These are phyloP conservation scores for Cromileptes altivelis DNA, from an alignment of 2,113 vertebrate species.

Conservation along the genomic window DNA sequence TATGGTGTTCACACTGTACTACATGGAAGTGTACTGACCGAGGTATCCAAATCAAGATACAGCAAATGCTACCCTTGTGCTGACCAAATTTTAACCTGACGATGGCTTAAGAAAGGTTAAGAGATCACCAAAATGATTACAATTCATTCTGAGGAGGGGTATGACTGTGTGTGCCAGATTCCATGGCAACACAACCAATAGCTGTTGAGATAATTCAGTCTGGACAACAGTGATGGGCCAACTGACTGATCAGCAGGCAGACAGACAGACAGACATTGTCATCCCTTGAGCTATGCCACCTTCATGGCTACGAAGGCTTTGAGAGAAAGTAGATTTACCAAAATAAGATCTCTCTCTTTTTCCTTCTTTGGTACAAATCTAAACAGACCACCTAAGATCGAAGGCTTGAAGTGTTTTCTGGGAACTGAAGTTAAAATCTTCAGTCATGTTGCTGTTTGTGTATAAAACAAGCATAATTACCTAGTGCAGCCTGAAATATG, in stretches of 20 bases:
- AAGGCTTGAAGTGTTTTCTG: neutral
- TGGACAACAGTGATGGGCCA: too few species aligned
- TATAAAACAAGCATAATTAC: neutral
- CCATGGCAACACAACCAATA: neutral
- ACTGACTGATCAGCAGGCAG: too few species aligned
- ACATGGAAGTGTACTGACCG: neutral
- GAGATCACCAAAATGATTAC: neutral
- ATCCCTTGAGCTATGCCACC: neutral
- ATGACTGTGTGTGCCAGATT: neutral
- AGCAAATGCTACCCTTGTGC: too few species aligned
- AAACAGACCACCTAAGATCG: neutral
- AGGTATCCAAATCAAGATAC: too few species aligned
- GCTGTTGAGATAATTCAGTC: neutral
- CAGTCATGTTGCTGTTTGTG: neutral
- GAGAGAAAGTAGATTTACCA: neutral
- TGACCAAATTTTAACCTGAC: neutral
- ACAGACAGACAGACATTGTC: neutral
- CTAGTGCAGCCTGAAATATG: neutral
- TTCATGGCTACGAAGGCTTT: neutral
- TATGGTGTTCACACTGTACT: neutral
- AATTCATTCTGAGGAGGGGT: neutral
- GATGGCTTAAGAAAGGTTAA: neutral
- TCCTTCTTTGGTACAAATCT: too few species aligned
- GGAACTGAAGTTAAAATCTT: neutral
- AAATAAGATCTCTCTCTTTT: neutral